Evolutionary conservation across 2,113 vertebrate genomes (phyloP).

Genomic region (Ciconia stormi): DNA sequence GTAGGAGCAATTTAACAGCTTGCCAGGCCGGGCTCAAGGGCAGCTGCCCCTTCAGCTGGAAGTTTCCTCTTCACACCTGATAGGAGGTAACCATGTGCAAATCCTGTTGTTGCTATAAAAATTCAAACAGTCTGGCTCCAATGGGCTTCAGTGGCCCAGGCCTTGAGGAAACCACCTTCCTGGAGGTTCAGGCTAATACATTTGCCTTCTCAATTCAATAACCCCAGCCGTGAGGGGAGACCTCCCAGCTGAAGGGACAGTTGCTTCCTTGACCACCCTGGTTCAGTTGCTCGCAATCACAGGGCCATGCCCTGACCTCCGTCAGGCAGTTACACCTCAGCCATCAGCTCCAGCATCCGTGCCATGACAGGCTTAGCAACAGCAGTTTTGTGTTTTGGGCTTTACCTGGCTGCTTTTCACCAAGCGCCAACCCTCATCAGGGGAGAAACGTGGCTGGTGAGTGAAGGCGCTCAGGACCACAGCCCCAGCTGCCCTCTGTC

Average conservation of each 20-base stretch:
- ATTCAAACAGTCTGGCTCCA: background rate
- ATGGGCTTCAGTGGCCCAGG: background rate
- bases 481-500: background rate
- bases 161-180: background rate
- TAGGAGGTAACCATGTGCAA: background rate
- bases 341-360: background rate
- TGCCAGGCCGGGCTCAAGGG: background rate
- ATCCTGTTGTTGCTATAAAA: background rate
- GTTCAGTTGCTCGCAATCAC: fast-evolving
- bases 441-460: background rate
- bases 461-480: background rate
- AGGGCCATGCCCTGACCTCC: background rate
- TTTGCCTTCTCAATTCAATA: background rate
- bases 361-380: fast-evolving
- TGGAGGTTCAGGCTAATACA: background rate
- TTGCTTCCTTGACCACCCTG: background rate
- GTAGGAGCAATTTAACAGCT: background rate
- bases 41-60: background rate
- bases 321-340: background rate
- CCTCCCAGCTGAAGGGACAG: background rate
- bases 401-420: background rate
- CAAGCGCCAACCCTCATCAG: background rate
- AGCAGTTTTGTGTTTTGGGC: background rate
- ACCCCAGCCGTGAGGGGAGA: fast-evolving
- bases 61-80: background rate